phyloP scores from a whole-genome alignment of 2,888 invertebrate species.

The Diploptera punctata region DNA sequence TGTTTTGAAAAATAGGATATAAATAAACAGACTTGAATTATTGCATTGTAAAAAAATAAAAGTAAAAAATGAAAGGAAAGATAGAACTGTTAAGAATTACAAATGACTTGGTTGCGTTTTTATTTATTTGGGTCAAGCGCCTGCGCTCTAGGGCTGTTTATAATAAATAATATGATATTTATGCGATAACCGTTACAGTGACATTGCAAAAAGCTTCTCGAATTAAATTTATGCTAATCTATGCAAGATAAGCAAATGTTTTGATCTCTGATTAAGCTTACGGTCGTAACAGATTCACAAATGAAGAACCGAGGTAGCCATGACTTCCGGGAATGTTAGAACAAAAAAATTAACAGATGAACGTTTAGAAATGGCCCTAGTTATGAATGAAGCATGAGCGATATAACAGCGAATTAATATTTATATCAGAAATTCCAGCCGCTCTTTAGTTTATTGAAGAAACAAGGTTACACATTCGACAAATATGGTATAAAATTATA shows the following conservation, averaged over 20 bases:
- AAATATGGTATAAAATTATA: constrained; percentile 9
- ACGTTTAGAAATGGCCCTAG: neutral
- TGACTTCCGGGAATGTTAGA: neutral
- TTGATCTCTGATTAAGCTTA: neutral
- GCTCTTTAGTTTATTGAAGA: neutral
- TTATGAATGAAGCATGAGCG: neutral
- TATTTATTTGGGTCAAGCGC: too few relatives aligned
- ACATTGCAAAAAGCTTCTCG: too few relatives aligned
- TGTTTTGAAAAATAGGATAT: too few relatives aligned
- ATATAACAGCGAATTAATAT: neutral
- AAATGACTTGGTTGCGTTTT: too few relatives aligned
- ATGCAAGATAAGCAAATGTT: neutral
- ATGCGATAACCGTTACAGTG: too few relatives aligned
- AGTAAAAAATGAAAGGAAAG: too few relatives aligned
- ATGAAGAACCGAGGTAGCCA: neutral
- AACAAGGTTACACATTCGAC: constrained; percentile 6
- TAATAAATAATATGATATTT: too few relatives aligned
- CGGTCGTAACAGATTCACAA: neutral
- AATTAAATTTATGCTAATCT: neutral
- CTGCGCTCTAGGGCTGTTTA: too few relatives aligned
- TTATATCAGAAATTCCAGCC: neutral
- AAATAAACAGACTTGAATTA: too few relatives aligned
- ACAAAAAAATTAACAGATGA: neutral
- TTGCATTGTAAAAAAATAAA: too few relatives aligned
- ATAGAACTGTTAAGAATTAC: too few relatives aligned